Evolutionary conservation across 1,140 invertebrate genomes (phyloP).

Genomic region (Drosophila ficusphila): DNA sequence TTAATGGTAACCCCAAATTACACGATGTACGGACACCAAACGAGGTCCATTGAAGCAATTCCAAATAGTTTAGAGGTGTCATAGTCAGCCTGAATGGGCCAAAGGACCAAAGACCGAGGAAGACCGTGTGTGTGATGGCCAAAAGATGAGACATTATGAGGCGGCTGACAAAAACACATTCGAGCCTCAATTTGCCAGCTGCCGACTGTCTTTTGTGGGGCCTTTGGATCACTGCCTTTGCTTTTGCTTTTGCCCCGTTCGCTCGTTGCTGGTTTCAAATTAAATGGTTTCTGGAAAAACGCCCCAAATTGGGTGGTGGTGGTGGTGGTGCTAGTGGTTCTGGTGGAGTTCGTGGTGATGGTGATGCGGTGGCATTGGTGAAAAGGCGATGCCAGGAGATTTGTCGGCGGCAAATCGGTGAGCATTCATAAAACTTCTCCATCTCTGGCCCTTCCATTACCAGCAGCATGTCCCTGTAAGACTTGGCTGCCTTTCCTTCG

Average conservation of each 20-base stretch:
- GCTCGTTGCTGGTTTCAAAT: slow-evolving; percentile 28
- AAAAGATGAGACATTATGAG: slow-evolving; percentile 52
- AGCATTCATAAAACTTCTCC: slow-evolving; percentile 54
- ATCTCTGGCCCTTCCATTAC: neutral
- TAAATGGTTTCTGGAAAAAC: slow-evolving; percentile 49
- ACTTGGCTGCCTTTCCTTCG: slow-evolving; percentile 29
- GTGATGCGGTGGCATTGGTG: slow-evolving; percentile 17
- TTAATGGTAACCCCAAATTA: slow-evolving; percentile 4
- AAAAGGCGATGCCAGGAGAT: slow-evolving; percentile 44
- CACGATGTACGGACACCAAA: slow-evolving; percentile 1
- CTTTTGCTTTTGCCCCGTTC: too few species aligned
- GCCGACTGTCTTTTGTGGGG: slow-evolving; percentile 14
- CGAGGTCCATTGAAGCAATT: slow-evolving; percentile 14
- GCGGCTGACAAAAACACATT: slow-evolving; percentile 42
- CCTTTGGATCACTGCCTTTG: neutral
- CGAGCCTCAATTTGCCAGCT: slow-evolving; percentile 36
- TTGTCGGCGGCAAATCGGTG: slow-evolving; percentile 47
- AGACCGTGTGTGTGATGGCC: slow-evolving; percentile 19
- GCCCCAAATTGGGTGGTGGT: slow-evolving; percentile 26
- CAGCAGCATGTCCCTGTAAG: slow-evolving; percentile 17
- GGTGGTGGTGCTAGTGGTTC: too few species aligned
- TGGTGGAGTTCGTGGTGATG: too few species aligned
- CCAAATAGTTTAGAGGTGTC: slow-evolving; percentile 33
- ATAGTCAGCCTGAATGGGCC: slow-evolving; percentile 3
- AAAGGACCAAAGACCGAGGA: neutral